Percentiles rank a stretch among this genome's conserved stretches.
These are phyloP conservation scores for Pelmatolapia mariae DNA, from an alignment of 2,113 vertebrate species.

Conservation along the genomic window DNA sequence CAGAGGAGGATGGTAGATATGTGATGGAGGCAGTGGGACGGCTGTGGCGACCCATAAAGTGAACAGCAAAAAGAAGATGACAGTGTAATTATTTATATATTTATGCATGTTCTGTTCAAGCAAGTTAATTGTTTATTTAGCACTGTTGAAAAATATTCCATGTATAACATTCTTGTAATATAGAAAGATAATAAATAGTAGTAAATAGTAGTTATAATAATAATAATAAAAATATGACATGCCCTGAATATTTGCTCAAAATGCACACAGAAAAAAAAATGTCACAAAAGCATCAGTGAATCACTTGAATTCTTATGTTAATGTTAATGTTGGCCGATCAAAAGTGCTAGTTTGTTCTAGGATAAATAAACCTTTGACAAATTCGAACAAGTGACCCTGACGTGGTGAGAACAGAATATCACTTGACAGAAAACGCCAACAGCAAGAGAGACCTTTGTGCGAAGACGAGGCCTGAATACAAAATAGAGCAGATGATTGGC, in stretches of 20 bases:
- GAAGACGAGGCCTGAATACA: conserved; percentile 18
- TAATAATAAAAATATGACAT: neutral
- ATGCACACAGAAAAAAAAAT: neutral
- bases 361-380: neutral
- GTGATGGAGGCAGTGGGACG: neutral
- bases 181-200: neutral
- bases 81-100: neutral
- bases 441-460: neutral
- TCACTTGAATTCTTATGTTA: neutral
- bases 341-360: neutral
- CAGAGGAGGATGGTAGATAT: neutral
- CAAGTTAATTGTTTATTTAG: neutral
- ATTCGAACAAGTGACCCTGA: neutral
- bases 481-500: neutral
- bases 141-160: neutral
- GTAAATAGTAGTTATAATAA: neutral
- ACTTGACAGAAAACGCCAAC: neutral
- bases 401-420: neutral
- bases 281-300: neutral
- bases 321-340: neutral
- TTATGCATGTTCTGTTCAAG: neutral
- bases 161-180: neutral
- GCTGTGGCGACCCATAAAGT: neutral
- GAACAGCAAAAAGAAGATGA: neutral
- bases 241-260: neutral